phyloP scores from a whole-genome alignment of 1,140 invertebrate species.

The Drosophila triauraria region DNA sequence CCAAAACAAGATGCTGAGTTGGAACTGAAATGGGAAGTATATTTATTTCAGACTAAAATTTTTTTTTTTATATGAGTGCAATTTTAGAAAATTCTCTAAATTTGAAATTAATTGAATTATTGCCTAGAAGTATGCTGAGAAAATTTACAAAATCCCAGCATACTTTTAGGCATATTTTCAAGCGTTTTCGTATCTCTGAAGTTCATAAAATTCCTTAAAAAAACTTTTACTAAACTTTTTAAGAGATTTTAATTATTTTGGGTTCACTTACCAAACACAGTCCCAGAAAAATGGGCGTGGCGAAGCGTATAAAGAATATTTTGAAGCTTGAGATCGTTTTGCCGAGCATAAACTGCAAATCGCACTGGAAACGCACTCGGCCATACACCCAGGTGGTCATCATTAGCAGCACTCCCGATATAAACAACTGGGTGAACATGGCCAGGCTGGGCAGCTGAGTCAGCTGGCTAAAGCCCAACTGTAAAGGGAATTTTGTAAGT shows the following conservation, averaged over 20 bases:
- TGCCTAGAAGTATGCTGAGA: too few species aligned
- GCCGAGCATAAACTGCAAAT: constrained; percentile 93
- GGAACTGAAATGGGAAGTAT: constrained; percentile 33
- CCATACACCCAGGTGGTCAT: constrained; percentile 92
- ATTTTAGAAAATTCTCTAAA: too few species aligned
- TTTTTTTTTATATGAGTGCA: too few species aligned
- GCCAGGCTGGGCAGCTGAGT: constrained; percentile 88
- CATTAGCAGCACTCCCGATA: constrained; percentile 89
- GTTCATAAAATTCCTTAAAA: too few species aligned
- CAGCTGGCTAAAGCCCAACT: constrained; percentile 72
- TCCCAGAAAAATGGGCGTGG: constrained; percentile 69
- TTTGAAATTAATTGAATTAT: too few species aligned
- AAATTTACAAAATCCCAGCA: too few species aligned
- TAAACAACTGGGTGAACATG: constrained; percentile 89
- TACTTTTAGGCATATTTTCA: too few species aligned
- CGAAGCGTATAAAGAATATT: constrained; percentile 74
- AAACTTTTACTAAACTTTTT: too few species aligned
- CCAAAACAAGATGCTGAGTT: constrained; percentile 44
- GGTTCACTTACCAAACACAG: constrained; percentile 53
- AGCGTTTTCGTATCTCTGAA: too few species aligned
- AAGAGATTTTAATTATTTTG: too few species aligned
- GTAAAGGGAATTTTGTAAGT: not conserved
- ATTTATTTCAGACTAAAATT: not conserved
- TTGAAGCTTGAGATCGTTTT: constrained; percentile 87
- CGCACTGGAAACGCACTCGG: constrained; percentile 88